These are phyloP conservation scores for Geotrupes spiniger DNA, from an alignment of 2,888 invertebrate genomes.

Conservation along the genomic window DNA sequence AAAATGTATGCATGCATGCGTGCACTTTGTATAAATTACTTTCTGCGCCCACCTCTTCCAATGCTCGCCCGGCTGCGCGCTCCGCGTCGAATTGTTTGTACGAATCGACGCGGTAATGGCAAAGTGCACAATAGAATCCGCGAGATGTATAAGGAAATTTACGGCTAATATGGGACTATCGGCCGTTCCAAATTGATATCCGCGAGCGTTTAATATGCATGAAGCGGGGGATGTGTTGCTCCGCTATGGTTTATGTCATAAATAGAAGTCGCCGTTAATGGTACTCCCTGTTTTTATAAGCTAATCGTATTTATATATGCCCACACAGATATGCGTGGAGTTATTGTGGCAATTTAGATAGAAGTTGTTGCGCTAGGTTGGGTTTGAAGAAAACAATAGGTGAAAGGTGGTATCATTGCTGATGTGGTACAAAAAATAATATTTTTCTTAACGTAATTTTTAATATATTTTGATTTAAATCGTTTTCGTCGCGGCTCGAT, in stretches of 20 bases:
- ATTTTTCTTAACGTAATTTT: too few species aligned
- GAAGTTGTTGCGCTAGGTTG: slow-evolving; percentile 12
- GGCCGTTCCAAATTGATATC: slow-evolving; percentile 16
- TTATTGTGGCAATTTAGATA: slow-evolving; percentile 35
- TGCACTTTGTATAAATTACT: too few species aligned
- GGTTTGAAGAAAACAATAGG: slow-evolving; percentile 3
- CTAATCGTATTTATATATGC: slow-evolving; percentile 32
- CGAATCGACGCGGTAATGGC: neutral
- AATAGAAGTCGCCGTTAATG: slow-evolving; percentile 31
- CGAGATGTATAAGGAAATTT: slow-evolving; percentile 1
- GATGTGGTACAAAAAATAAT: too few species aligned
- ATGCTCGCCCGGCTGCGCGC: too few species aligned
- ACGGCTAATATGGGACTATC: slow-evolving; percentile 17
- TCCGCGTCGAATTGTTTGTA: neutral
- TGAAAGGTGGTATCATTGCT: neutral
- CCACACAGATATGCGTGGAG: slow-evolving; percentile 32
- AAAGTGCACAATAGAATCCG: neutral
- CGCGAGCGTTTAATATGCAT: slow-evolving; percentile 16
- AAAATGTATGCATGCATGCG: too few species aligned
- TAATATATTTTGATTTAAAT: too few species aligned
- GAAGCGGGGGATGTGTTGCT: slow-evolving; percentile 23
- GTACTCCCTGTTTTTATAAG: slow-evolving; percentile 28
- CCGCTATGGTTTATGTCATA: slow-evolving; percentile 26
- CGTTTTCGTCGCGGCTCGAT: too few species aligned
- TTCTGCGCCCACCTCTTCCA: too few species aligned